Evolutionary conservation across 1,140 invertebrate species (phyloP), one percentile per base, ranked within the genome.

Genomic region (Branchinecta lynchi): DNA sequence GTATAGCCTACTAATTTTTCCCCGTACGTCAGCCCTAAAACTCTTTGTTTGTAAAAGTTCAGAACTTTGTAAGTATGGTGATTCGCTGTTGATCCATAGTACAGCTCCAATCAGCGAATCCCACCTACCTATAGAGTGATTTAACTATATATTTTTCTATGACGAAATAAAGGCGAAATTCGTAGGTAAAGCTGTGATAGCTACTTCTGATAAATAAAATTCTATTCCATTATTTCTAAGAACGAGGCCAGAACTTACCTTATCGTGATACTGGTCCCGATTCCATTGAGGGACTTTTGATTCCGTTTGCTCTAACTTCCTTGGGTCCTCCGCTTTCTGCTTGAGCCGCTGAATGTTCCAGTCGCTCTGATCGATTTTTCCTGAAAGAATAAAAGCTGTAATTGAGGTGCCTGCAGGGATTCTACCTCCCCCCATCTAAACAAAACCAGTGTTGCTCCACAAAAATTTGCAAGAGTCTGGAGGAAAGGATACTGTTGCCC

Each of bases 261-360:
- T 81, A 72, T 80, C 81, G 71, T 81, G 77, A 75, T 80, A 81
- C 77, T 89, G 88, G 76, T 93, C 88, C 74, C 86, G 83, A 79
- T 88, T 92, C 91, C 91, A 93, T 77, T 91, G 92, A 46, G 90
- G 91, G 43, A 93, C 90, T 76, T 87, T 86, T 75, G 92, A 89
- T 32, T 87, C 81, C 71, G 80, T 84, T 17, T 86, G 84, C 73
- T 84, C 84, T 17, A 82, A 81, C 3, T 82, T 78, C 77, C 88
- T 87, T 73, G 88, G 92, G 77, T 92, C 87, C 74, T 88, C 84
- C 8, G 93, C 92, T 80, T 94, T 93, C 74, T 91, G 89, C 75
- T 93, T 90, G 43, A 94, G 91, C 77, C 90, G 86, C 72, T 89
- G 89, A 6, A 94, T 85, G 78, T 94, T 93, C 92, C 92, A 96